These are phyloP conservation scores for Trypoxylon attenuatum DNA, from an alignment of 2,888 invertebrate species.

Conservation along the genomic window DNA sequence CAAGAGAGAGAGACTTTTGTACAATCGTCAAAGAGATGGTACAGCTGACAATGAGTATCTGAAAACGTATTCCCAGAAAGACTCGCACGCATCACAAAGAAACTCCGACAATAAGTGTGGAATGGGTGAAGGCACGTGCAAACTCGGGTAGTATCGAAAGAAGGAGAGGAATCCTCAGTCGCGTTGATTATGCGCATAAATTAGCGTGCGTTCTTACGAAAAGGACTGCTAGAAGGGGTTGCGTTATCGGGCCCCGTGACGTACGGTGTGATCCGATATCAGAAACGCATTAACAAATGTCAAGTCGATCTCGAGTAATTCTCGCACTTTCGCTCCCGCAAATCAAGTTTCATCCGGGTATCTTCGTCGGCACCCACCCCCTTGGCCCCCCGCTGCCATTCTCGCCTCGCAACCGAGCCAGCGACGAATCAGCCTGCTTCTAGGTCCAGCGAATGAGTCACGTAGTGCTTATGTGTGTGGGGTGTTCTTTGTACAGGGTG, in stretches of 20 bases:
- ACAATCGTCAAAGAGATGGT: no score
- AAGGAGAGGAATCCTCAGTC: conserved; percentile 1
- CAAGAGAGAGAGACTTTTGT: no score
- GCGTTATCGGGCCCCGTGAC: conserved; percentile 57
- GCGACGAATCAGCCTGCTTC: no score
- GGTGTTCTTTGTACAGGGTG: no score
- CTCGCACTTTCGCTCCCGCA: conserved; percentile 53
- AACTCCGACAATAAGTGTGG: no score
- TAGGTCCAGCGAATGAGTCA: no score
- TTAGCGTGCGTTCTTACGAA: conserved; percentile 56
- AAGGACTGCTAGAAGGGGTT: conserved; percentile 22
- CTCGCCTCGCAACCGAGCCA: neutral
- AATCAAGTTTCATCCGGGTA: conserved; percentile 56
- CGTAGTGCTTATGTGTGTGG: no score
- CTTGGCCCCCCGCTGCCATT: neutral
- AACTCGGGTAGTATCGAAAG: no score
- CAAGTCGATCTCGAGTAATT: conserved; percentile 55
- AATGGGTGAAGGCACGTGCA: no score
- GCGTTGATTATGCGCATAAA: conserved; percentile 61
- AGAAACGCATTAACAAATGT: conserved; percentile 69
- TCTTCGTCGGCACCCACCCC: conserved; percentile 32
- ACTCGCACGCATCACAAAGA: no score
- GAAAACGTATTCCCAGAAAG: no score
- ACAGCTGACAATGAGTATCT: no score
- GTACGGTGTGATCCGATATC: conserved; percentile 65